phyloP scores from a whole-genome alignment of 2,888 invertebrate genomes.

The Drosophila setosimentum region DNA sequence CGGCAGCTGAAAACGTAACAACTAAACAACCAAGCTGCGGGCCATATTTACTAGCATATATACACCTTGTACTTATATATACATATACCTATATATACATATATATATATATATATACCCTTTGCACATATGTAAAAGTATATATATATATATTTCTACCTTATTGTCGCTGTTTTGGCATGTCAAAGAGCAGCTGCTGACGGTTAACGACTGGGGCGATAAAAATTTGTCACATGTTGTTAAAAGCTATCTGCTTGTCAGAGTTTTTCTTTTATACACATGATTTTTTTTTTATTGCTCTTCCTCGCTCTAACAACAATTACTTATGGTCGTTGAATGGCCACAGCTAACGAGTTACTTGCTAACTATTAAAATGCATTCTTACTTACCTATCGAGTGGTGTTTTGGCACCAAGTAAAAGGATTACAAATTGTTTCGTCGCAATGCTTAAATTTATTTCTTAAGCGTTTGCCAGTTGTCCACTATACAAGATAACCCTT shows the following conservation, averaged over 20 bases:
- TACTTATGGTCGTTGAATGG: slow-evolving; percentile 17
- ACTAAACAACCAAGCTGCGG: slow-evolving; percentile 75
- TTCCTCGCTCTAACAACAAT: slow-evolving; percentile 30
- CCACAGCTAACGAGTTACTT: slow-evolving; percentile 16
- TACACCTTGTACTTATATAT: slow-evolving; percentile 19
- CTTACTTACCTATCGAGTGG: background rate
- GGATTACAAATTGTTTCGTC: slow-evolving; percentile 32
- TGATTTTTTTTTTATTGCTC: slow-evolving; percentile 15
- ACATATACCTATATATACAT: background rate
- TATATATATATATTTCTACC: slow-evolving; percentile 24
- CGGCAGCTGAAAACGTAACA: slow-evolving; percentile 71
- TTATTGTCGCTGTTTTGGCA: slow-evolving; percentile 42
- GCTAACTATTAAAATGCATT: slow-evolving; percentile 36
- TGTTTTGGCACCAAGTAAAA: slow-evolving; percentile 30
- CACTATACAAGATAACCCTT: background rate
- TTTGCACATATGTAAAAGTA: background rate
- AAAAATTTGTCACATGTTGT: slow-evolving; percentile 78
- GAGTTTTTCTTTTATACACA: slow-evolving; percentile 15
- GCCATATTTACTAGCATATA: slow-evolving; percentile 51
- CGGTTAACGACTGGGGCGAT: slow-evolving; percentile 50
- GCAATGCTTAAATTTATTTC: slow-evolving; percentile 1
- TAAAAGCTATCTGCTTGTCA: slow-evolving; percentile 41
- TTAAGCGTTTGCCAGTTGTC: background rate
- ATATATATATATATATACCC: slow-evolving; percentile 9
- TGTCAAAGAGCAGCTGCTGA: slow-evolving; percentile 59